Conservation (phyloP, 2,797 vertebrate species). For the Coreius guichenoti region DNA sequence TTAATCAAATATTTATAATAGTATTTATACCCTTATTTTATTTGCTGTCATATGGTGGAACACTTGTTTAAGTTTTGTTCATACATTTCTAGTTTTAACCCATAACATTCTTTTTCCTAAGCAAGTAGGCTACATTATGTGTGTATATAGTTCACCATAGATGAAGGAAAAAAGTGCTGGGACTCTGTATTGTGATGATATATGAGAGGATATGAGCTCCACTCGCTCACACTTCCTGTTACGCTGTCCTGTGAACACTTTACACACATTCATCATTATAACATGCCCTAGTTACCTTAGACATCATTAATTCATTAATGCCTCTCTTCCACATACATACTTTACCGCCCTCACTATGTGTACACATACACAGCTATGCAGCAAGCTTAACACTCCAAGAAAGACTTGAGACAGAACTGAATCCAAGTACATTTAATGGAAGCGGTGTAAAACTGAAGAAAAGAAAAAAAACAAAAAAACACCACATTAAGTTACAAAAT, state of each 20-base stretch:
- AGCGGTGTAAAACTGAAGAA: too few relatives aligned
- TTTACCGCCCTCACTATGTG: too few relatives aligned
- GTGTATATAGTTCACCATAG: background rate
- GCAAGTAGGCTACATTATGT: background rate
- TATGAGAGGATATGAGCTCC: conserved; percentile 48
- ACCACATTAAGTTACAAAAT: too few relatives aligned
- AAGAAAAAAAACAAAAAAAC: too few relatives aligned
- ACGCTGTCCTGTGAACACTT: conserved; percentile 31
- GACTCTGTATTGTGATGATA: conserved; percentile 60
- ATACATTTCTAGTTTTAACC: background rate
- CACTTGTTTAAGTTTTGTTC: conserved; percentile 25
- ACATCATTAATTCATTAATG: conserved; percentile 62
- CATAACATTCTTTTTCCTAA: background rate
- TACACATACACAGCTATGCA: too few relatives aligned
- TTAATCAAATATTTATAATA: background rate
- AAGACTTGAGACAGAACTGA: too few relatives aligned
- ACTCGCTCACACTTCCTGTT: conserved; percentile 34
- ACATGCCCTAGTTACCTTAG: conserved; percentile 58
- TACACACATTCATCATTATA: conserved; percentile 57
- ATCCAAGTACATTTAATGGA: too few relatives aligned
- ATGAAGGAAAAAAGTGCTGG: conserved; percentile 27
- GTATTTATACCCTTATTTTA: background rate
- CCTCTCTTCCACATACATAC: conserved; percentile 44
- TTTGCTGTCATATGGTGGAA: background rate
- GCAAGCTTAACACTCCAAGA: too few relatives aligned